Evolutionary conservation across 2,888 invertebrate species (phyloP), one percentile per base, ranked within the genome.

Genomic region (Aproaerema taeniolella): DNA sequence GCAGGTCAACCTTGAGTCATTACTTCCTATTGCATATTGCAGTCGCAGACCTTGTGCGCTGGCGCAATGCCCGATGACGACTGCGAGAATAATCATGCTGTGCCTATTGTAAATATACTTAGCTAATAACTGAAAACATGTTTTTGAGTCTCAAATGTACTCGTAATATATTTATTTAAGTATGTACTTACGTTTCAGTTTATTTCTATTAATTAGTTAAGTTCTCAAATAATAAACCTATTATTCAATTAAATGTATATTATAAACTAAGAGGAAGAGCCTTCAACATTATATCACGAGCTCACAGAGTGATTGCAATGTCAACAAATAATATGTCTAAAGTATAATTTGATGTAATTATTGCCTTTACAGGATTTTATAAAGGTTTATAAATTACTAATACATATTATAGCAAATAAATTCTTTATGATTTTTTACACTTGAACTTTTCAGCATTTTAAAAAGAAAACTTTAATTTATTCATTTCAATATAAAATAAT

Each of bases 1-100:
- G 54, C 57, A 58, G 60, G 41, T 42, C 50, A 65, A 61, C 78
- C 80, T 82, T 80, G 78, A 54, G 49, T 63, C 42, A 49, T 50
- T 58, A 76, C 78, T 82, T 82, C 82, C 81, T 81, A 66, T 56
- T 78, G 67, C 68, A 75, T 70, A 72, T 66, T 72, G 71, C 69
- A 67, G 20, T 20, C 55, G 50, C 61, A 61, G 75, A 71, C 79
- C 77, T 80, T 78, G 76, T 61, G 61, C 61, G 67, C 62, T 67
- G 55, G 65, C 66, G 62, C 63, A 62, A 61, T 59, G 65, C 68
- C 66, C 67, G 64, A 59, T 61, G 62, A 63, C 64, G 15, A 12
- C 28, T 26, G 16, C 5, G 10, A 35, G 35, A 26, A 9, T 35
- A 15, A 57, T 60, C 55, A 61, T 48, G 52, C 55, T 67, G 62